Evolutionary conservation across 1,140 invertebrate genomes (phyloP).

Genomic region (Fopius arisanus): DNA sequence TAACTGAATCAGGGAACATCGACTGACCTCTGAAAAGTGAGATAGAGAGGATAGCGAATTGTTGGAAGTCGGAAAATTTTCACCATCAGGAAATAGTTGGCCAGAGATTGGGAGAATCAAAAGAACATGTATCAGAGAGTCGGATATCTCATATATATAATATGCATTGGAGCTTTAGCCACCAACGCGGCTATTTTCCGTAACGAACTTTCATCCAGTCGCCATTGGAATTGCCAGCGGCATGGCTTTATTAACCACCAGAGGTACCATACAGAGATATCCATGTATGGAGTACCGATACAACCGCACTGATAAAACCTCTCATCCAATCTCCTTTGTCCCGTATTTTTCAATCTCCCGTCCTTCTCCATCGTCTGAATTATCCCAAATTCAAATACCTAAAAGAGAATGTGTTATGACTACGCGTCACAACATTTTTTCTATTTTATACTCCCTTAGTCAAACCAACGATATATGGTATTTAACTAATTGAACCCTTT

Average conservation of each 20-base stretch:
- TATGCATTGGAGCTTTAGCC: neutral
- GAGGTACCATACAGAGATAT: slow-evolving; percentile 2
- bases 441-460: too few relatives aligned
- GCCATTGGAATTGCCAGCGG: slow-evolving; percentile 10
- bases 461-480: too few relatives aligned
- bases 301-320: slow-evolving; percentile 5
- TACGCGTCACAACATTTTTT: too few relatives aligned
- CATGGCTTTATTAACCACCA: neutral
- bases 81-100: neutral
- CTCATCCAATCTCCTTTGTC: neutral
- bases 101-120: slow-evolving; percentile 14
- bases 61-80: neutral
- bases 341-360: neutral
- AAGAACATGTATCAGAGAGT: neutral
- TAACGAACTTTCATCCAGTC: slow-evolving; percentile 23
- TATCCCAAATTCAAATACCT: neutral
- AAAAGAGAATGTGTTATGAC: neutral
- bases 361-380: neutral
- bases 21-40: slow-evolving; percentile 6
- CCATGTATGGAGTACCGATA: neutral
- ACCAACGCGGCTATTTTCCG: slow-evolving; percentile 3
- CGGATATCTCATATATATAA: neutral
- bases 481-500: too few relatives aligned
- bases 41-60: neutral
- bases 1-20: slow-evolving; percentile 5